A percentile compares a stretch with the other conserved stretches of the same genome.
phyloP scores from a whole-genome alignment of 2,113 vertebrate species.

The Aspiorhynchus laticeps region DNA sequence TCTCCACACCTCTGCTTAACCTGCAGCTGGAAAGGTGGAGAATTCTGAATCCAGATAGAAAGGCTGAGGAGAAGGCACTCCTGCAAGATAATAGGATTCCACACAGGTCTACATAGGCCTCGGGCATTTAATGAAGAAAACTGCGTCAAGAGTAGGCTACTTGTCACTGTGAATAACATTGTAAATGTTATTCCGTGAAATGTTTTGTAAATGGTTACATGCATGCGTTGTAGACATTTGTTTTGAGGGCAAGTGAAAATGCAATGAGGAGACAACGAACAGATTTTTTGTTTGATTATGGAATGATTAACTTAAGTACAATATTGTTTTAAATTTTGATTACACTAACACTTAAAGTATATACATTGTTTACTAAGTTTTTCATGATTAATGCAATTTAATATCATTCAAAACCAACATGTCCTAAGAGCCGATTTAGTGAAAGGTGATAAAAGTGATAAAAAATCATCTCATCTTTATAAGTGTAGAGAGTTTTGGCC shows the following conservation, averaged over 20 bases:
- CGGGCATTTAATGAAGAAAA: too few species aligned
- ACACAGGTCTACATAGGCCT: background rate
- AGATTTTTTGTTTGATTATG: background rate
- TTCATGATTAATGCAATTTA: background rate
- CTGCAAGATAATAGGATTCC: background rate
- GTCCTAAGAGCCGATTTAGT: background rate
- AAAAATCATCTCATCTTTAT: background rate
- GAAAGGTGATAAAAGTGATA: background rate
- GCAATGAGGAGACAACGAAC: background rate
- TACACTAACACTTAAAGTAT: background rate
- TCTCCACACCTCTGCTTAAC: background rate
- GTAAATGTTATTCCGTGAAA: background rate
- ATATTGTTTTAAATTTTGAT: background rate
- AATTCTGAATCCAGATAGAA: background rate
- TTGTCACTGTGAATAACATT: slow-evolving; percentile 1
- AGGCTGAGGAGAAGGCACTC: background rate
- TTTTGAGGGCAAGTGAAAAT: background rate
- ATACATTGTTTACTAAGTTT: background rate
- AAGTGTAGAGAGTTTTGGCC: background rate
- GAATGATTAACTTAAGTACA: background rate
- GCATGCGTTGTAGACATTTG: background rate
- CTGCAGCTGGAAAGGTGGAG: slow-evolving; percentile 4
- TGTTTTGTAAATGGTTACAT: background rate
- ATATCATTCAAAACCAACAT: background rate
- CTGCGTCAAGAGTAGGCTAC: background rate